These are phyloP conservation scores for Coelopa pilipes DNA, from an alignment of 2,888 invertebrate genomes.

Conservation along the genomic window DNA sequence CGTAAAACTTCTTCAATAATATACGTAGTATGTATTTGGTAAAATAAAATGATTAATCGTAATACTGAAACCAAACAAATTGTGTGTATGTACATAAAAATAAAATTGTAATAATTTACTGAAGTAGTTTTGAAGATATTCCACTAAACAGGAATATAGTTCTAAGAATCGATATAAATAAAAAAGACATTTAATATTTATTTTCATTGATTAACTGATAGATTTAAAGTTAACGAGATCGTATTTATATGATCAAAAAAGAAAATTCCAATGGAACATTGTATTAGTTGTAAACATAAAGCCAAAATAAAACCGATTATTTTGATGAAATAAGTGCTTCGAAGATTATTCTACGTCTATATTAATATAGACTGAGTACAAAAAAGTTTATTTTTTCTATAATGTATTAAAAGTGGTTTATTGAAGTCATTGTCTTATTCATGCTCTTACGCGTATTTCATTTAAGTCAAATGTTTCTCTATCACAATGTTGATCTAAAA, in stretches of 20 bases:
- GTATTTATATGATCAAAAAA: background rate
- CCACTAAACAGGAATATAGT: slow-evolving; percentile 7
- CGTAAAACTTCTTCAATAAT: background rate
- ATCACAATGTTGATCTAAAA: too few species aligned
- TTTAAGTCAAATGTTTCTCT: too few species aligned
- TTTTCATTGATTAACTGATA: background rate
- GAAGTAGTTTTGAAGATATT: background rate
- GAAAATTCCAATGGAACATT: background rate
- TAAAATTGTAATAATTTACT: background rate
- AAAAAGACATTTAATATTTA: slow-evolving; percentile 3
- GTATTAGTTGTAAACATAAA: slow-evolving; percentile 1
- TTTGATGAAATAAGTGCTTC: background rate
- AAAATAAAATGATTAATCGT: background rate
- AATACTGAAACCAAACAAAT: slow-evolving; percentile 7
- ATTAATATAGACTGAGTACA: background rate
- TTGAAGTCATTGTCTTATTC: too few species aligned
- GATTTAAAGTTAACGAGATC: background rate
- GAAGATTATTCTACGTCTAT: background rate
- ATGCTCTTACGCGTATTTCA: too few species aligned
- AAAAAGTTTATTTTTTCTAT: too few species aligned
- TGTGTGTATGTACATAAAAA: background rate
- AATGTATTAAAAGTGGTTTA: too few species aligned
- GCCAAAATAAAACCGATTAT: slow-evolving; percentile 23
- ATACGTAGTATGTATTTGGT: background rate
- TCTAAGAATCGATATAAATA: slow-evolving; percentile 8